Evolutionary conservation across 2,888 invertebrate genomes (phyloP).

Genomic region (Gymnocheta viridis): DNA sequence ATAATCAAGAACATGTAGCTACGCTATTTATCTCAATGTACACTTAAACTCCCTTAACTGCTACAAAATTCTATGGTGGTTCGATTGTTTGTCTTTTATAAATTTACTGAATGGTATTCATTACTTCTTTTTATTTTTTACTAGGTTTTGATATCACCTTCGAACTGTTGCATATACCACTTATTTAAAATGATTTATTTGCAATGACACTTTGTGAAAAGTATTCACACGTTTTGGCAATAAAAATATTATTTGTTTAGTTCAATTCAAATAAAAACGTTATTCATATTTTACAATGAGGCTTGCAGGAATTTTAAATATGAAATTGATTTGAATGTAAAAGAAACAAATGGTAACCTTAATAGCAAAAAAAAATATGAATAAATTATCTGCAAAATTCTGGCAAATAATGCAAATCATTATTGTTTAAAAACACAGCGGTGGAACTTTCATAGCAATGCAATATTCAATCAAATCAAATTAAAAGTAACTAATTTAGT

Average conservation of each 20-base stretch:
- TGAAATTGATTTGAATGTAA: not conserved
- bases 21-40: constrained; percentile 33
- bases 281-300: not conserved
- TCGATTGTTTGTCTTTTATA: constrained; percentile 25
- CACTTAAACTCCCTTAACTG: not conserved
- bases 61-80: not conserved
- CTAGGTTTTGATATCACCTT: not conserved
- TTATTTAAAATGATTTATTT: constrained; percentile 58
- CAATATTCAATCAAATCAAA: too few species aligned
- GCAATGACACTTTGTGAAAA: constrained; percentile 30
- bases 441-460: too few species aligned
- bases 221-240: constrained; percentile 52
- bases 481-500: too few species aligned
- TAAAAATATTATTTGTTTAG: constrained; percentile 40
- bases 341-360: not conserved
- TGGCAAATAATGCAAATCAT: too few species aligned
- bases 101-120: constrained; percentile 31
- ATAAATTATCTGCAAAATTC: too few species aligned
- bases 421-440: too few species aligned
- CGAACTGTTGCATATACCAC: constrained; percentile 52
- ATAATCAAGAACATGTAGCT: constrained; percentile 25
- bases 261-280: not conserved
- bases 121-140: constrained; percentile 27
- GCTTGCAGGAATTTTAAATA: not conserved
- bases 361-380: not conserved